These are phyloP conservation scores for Blastomussa wellsi DNA, from an alignment of 92 coral and sea anemone genomes.

Conservation along the genomic window DNA sequence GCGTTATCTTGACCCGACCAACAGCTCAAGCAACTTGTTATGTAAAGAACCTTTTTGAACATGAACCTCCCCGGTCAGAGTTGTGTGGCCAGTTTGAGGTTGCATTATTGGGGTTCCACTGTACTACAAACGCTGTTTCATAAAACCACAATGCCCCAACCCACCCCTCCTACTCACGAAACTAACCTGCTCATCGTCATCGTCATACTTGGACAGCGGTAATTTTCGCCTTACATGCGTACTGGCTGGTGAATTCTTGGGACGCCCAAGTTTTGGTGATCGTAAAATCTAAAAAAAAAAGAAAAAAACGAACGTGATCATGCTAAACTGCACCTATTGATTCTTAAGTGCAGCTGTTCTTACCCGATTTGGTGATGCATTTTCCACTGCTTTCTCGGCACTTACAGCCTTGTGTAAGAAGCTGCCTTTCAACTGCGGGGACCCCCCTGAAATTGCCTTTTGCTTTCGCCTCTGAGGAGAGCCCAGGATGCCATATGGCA, in stretches of 20 bases:
- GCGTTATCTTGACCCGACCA: too few species aligned
- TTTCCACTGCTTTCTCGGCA: slow-evolving; percentile 79
- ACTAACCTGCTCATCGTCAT: slow-evolving; percentile 84
- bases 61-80: too few species aligned
- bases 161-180: neutral
- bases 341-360: neutral
- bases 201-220: slow-evolving; percentile 87
- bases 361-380: slow-evolving; percentile 85
- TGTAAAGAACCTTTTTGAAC: too few species aligned
- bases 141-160: neutral
- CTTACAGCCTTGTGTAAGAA: slow-evolving; percentile 86
- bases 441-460: slow-evolving; percentile 59
- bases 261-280: slow-evolving; percentile 43
- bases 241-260: slow-evolving; percentile 57
- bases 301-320: neutral
- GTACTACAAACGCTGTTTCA: neutral
- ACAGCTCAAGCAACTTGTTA: too few species aligned
- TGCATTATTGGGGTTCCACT: too few species aligned
- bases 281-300: slow-evolving; percentile 19
- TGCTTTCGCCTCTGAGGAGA: slow-evolving; percentile 88
- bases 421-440: slow-evolving; percentile 93
- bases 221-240: slow-evolving; percentile 93
- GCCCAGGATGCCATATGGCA: slow-evolving; percentile 62
- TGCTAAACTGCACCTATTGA: neutral
- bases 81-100: too few species aligned